Base-by-base conservation (phyloP, 2,797 vertebrate species). In the Echeneis naucrates region DNA sequence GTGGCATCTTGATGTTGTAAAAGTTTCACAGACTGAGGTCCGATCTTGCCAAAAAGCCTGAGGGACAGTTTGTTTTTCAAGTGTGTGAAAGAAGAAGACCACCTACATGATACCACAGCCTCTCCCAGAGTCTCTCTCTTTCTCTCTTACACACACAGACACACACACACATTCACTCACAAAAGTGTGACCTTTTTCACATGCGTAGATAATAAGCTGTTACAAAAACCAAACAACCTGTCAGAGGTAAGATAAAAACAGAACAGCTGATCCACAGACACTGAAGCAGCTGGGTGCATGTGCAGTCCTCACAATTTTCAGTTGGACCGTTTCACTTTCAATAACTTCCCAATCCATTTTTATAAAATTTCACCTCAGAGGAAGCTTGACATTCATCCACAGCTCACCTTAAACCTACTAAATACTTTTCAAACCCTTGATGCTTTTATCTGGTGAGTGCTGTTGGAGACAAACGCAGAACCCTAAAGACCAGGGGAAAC, bases 201-300 rank as follows among this genome's bases (percentile, higher is more conserved):
- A 72, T 66, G 70, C 54, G 74, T 81, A 90, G 92, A 93, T 91
- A 91, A 83, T 84, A 90, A 87, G 83, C 89, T 88, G 92, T 92
- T 91, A 90, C 89, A 89, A 87, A 92, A 94, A 88, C 88, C 89
- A 94, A 94, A 93, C 92, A 93, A 89, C 68, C 91, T 91, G 91
- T 92, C 90, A 88, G 66, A 71, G 88, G 89, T 92, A 91, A 93
- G 91, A 93, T 92, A 92, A 92, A 92, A 91, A 69, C 67, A 75
- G 66, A 88, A 71, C 84, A 88, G 87, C 81, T 86, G 87, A 91
- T 86, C 86, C 82, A 72, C 76, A 84, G 83, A 78, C 68, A 42
- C 81, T 70, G 63, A 81, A 60, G 32, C 44, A 55, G 32, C 38
- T 67, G 26, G 17, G 44, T 72, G 57, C 30, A 70, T 76, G 35